Conservation (phyloP, 2,888 invertebrate genomes). For the Theristus sp. region DNA sequence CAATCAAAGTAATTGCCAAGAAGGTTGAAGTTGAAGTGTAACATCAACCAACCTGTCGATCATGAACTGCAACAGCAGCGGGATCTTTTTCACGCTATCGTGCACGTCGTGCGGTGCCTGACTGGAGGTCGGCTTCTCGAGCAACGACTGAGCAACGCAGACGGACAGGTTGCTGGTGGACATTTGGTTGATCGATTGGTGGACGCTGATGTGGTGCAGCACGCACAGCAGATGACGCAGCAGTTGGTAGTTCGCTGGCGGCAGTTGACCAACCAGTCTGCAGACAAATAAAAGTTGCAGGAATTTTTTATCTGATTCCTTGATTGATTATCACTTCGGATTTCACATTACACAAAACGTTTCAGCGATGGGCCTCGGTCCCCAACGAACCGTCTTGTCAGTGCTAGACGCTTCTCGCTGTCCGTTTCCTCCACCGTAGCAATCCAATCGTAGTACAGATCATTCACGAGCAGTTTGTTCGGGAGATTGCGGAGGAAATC, state of each 20-base stretch:
- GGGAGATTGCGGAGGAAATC: conserved; percentile 63
- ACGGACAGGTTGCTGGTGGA: conserved; percentile 66
- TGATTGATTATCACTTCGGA: too few species aligned
- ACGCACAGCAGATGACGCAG: conserved; percentile 62
- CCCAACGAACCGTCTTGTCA: not conserved
- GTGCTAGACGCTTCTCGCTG: not conserved
- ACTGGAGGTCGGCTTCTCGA: too few species aligned
- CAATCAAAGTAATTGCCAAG: too few species aligned
- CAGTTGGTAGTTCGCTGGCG: conserved; percentile 55
- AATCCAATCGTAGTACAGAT: conserved; percentile 43
- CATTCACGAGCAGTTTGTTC: conserved; percentile 49
- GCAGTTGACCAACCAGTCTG: conserved; percentile 42
- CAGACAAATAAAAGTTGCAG: conserved; percentile 10
- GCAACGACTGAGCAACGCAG: conserved; percentile 64
- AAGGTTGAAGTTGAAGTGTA: not conserved
- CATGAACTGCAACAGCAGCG: conserved; percentile 48
- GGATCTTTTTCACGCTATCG: conserved; percentile 13
- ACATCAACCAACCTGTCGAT: conserved; percentile 52
- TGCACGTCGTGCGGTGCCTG: not conserved
- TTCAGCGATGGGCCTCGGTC: too few species aligned
- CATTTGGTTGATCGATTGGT: conserved; percentile 60
- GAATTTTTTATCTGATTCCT: too few species aligned
- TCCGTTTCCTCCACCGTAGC: conserved; percentile 16
- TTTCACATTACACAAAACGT: too few species aligned
- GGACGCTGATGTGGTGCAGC: conserved; percentile 56